These are phyloP conservation scores for Eledone cirrhosa DNA, from an alignment of 2,888 invertebrate species.

Conservation along the genomic window DNA sequence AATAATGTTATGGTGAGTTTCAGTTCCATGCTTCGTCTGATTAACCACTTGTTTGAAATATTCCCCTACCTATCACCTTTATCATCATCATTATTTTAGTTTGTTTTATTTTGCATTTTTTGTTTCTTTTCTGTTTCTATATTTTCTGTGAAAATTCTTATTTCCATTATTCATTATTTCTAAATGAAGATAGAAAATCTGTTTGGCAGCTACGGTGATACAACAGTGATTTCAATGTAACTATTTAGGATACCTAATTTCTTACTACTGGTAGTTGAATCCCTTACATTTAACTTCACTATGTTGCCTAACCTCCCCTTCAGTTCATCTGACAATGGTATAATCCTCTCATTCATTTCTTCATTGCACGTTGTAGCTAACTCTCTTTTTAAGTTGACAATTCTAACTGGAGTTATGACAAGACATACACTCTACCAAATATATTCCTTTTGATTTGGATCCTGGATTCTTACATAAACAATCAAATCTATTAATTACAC, in stretches of 20 bases:
- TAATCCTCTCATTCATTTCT: constrained; percentile 8
- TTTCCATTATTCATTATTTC: too few species aligned
- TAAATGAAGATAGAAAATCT: too few species aligned
- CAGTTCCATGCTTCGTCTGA: background rate
- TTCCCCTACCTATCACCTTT: background rate
- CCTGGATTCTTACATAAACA: constrained; percentile 13
- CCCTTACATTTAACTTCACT: background rate
- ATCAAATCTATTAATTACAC: too few species aligned
- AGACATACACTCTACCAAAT: background rate
- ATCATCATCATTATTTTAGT: too few species aligned
- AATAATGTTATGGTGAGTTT: constrained; percentile 21
- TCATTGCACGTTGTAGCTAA: constrained; percentile 17
- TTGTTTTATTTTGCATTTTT: too few species aligned
- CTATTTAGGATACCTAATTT: too few species aligned
- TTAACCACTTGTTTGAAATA: constrained; percentile 22
- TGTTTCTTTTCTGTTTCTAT: too few species aligned
- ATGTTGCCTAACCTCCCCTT: background rate
- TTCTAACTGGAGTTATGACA: constrained; percentile 20
- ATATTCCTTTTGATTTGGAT: constrained; percentile 3
- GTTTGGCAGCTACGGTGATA: too few species aligned
- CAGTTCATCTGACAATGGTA: constrained; percentile 15
- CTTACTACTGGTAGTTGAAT: too few species aligned
- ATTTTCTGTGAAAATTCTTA: too few species aligned
- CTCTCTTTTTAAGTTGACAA: constrained; percentile 17
- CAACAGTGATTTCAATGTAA: too few species aligned